Percentiles rank a stretch among this genome's conserved stretches.
Conservation (phyloP, 2,113 vertebrate genomes). For the Isichthys henryi region DNA sequence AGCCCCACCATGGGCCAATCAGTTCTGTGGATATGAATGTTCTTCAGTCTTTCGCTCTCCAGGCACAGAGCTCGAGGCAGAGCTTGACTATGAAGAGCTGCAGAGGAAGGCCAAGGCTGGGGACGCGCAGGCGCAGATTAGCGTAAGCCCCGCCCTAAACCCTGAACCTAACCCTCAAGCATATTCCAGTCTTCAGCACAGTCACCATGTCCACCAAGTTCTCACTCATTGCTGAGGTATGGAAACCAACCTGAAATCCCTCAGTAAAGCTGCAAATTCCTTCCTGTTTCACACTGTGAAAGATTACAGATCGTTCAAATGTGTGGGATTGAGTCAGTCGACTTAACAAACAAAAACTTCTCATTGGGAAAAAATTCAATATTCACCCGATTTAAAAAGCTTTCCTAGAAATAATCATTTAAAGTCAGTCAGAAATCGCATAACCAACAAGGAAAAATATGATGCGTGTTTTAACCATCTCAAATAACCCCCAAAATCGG, state of each 20-base stretch:
- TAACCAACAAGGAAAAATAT: not conserved
- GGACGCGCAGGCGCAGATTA: constrained; percentile 77
- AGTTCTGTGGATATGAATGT: not conserved
- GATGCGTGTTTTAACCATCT: not conserved
- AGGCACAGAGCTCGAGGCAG: constrained; percentile 44
- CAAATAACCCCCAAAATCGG: not conserved
- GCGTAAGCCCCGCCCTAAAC: constrained; percentile 56
- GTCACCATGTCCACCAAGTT: not conserved
- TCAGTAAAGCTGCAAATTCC: not conserved
- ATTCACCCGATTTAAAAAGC: not conserved
- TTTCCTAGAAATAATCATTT: not conserved
- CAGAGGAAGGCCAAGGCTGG: constrained; percentile 75
- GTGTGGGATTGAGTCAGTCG: not conserved
- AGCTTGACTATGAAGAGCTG: constrained; percentile 68
- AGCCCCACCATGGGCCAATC: not conserved
- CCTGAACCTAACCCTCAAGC: not conserved
- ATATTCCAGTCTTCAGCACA: not conserved
- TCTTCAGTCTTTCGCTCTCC: not conserved
- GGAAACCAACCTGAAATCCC: not conserved
- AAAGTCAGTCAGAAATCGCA: not conserved
- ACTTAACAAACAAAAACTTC: too few species aligned
- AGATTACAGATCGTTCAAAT: not conserved
- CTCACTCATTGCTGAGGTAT: not conserved
- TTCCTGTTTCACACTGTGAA: not conserved
- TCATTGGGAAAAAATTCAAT: not conserved